Conservation (phyloP, 2,888 invertebrate species). For the Calliopum simillimum region DNA sequence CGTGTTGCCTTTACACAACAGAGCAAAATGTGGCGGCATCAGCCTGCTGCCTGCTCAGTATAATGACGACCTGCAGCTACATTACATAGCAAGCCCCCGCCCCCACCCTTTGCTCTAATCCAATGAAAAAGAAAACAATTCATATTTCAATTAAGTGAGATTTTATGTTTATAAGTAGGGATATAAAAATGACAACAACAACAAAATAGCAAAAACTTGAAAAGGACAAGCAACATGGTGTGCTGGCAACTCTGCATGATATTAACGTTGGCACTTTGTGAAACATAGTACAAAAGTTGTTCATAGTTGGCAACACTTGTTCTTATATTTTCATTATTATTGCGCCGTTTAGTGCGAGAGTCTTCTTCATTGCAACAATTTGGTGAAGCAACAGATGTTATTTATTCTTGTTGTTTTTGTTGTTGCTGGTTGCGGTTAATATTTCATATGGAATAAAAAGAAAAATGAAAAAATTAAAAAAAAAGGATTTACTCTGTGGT, state of each 20-base stretch:
- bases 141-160: constrained; percentile 25
- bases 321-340: too few species aligned
- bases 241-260: constrained; percentile 11
- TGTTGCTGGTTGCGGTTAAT: background rate
- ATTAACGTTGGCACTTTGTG: background rate
- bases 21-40: too few species aligned
- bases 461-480: too few species aligned
- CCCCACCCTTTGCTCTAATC: too few species aligned
- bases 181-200: too few species aligned
- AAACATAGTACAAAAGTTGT: background rate
- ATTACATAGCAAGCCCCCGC: too few species aligned
- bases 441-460: too few species aligned
- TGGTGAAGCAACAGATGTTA: too few species aligned
- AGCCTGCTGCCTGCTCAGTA: too few species aligned
- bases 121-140: background rate
- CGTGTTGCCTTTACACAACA: constrained; percentile 1
- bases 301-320: background rate
- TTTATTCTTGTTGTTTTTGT: background rate
- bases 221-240: background rate
- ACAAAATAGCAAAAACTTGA: background rate
- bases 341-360: too few species aligned
- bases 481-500: background rate
- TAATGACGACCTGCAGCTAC: too few species aligned
- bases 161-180: constrained; percentile 10
- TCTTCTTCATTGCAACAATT: too few species aligned